Evolutionary conservation across 2,113 vertebrate genomes (phyloP).

Genomic region (Harpagus bidentatus): DNA sequence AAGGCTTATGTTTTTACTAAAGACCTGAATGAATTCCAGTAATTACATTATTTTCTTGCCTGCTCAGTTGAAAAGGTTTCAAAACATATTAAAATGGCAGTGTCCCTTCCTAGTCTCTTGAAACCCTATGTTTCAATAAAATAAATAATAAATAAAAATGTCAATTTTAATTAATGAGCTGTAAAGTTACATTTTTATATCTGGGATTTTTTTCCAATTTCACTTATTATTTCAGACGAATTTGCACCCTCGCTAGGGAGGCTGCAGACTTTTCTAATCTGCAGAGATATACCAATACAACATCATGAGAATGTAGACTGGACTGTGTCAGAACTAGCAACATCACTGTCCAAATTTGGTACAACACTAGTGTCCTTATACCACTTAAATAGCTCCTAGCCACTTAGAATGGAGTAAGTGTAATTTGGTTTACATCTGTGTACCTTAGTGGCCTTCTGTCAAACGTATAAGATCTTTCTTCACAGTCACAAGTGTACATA

Average conservation of each 20-base stretch:
- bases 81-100: constrained; percentile 52
- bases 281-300: not conserved
- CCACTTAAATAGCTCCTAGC: not conserved
- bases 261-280: not conserved
- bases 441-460: not conserved
- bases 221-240: constrained; percentile 30
- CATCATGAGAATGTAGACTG: not conserved
- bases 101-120: constrained; percentile 37
- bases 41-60: constrained; percentile 73
- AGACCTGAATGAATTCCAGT: constrained; percentile 77
- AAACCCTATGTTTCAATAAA: not conserved
- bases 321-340: not conserved
- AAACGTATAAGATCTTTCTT: not conserved
- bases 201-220: not conserved
- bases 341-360: not conserved
- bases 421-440: not conserved
- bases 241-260: not conserved
- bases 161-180: constrained; percentile 52
- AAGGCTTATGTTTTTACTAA: constrained; percentile 55
- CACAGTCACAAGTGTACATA: not conserved
- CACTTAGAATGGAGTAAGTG: not conserved
- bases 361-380: not conserved
- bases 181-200: constrained; percentile 47
- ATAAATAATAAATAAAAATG: not conserved
- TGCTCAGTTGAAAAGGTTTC: constrained; percentile 56